phyloP scores from a whole-genome alignment of 2,888 invertebrate genomes.

The Drosophila subquinaria region DNA sequence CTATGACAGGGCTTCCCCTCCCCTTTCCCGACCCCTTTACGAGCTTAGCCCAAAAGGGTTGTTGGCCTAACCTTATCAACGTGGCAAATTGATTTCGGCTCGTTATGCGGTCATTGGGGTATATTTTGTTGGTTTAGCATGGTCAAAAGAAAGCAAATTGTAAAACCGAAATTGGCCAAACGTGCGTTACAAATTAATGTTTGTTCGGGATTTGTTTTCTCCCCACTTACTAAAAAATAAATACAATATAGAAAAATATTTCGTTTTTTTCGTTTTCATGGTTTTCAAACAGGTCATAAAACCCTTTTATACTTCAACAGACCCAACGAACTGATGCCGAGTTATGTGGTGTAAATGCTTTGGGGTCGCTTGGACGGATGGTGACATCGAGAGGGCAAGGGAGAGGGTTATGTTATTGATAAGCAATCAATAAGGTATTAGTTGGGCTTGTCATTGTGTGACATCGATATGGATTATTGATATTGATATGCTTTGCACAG shows the following conservation, averaged over 20 bases:
- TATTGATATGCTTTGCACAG: constrained; percentile 42
- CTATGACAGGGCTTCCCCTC: constrained; percentile 54
- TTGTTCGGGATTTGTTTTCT: constrained; percentile 74
- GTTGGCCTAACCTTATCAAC: constrained; percentile 72
- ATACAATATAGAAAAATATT: constrained; percentile 37
- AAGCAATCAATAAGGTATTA: constrained; percentile 77
- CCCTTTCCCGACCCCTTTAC: constrained; percentile 3
- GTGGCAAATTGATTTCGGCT: constrained; percentile 79
- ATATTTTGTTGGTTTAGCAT: constrained; percentile 69
- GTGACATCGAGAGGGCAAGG: constrained; percentile 1
- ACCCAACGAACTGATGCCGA: constrained; percentile 61
- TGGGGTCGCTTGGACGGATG: constrained; percentile 29
- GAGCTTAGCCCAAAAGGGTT: constrained; percentile 33
- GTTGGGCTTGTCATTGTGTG: constrained; percentile 73
- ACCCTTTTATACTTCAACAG: constrained; percentile 81
- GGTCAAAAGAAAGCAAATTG: constrained; percentile 73
- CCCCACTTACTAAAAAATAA: constrained; percentile 45
- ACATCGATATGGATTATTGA: constrained; percentile 68
- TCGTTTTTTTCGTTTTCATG: constrained; percentile 32
- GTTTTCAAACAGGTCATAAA: constrained; percentile 75
- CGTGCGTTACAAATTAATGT: constrained; percentile 83
- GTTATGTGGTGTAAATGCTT: constrained; percentile 76
- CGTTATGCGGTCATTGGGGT: constrained; percentile 82
- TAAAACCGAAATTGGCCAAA: constrained; percentile 79
- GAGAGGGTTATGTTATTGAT: constrained; percentile 63